Evolutionary conservation across 2,797 vertebrate species (phyloP).

Genomic region (Darevskia mixta): DNA sequence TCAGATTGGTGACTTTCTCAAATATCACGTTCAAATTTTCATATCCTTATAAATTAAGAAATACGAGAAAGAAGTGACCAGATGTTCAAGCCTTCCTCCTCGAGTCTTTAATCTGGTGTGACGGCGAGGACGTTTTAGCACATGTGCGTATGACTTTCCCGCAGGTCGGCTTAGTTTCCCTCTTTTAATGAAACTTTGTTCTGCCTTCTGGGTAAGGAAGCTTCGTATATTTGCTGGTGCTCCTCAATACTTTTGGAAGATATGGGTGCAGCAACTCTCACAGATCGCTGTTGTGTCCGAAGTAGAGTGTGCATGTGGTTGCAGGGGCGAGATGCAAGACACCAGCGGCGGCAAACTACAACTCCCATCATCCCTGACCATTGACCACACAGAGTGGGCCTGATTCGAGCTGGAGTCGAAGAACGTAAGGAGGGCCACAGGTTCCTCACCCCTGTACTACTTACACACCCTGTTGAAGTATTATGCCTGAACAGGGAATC

Average conservation of each 20-base stretch:
- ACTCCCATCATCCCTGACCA: too few relatives aligned
- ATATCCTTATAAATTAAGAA: constrained; percentile 81
- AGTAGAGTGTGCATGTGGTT: background rate
- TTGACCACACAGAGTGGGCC: too few relatives aligned
- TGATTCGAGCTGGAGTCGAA: too few relatives aligned
- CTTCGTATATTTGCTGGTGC: constrained; percentile 10
- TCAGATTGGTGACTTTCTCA: constrained; percentile 70
- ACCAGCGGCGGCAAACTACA: too few relatives aligned
- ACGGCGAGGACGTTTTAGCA: constrained; percentile 2
- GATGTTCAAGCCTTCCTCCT: constrained; percentile 71
- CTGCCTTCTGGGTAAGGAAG: constrained; percentile 31
- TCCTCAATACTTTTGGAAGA: background rate
- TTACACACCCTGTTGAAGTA: too few relatives aligned
- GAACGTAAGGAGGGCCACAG: too few relatives aligned
- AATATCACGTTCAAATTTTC: constrained; percentile 77
- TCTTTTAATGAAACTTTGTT: constrained; percentile 20
- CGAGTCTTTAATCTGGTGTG: constrained; percentile 56
- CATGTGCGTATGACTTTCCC: constrained; percentile 16
- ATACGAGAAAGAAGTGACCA: constrained; percentile 76
- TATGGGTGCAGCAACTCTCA: background rate
- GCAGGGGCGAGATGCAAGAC: too few relatives aligned
- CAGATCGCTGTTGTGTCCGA: background rate
- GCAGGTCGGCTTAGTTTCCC: constrained; percentile 37
- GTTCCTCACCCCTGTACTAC: too few relatives aligned
- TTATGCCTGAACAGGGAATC: too few relatives aligned